A percentile compares a stretch with the other conserved stretches of the same genome.
phyloP scores from a whole-genome alignment of 2,113 vertebrate genomes.

The Pseudorasbora parva region DNA sequence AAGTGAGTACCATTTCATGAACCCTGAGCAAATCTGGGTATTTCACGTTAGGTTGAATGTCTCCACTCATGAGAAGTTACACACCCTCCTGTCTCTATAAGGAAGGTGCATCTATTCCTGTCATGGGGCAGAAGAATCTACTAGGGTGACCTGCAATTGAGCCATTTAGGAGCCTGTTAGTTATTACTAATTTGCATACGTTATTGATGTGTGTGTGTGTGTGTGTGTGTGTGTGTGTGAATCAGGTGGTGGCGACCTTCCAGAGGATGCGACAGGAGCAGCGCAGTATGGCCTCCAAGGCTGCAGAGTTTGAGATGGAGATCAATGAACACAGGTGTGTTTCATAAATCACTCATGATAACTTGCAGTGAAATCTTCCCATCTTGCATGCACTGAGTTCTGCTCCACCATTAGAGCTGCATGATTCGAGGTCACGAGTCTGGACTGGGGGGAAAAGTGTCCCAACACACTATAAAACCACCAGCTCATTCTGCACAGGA shows the following conservation, averaged over 20 bases:
- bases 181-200: not conserved
- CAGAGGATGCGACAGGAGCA: constrained; percentile 92
- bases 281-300: constrained; percentile 86
- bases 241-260: constrained; percentile 88
- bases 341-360: not conserved
- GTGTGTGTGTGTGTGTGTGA: not conserved
- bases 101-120: not conserved
- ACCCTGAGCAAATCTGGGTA: too few species aligned
- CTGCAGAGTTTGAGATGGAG: constrained; percentile 92
- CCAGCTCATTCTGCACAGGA: too few species aligned
- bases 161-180: not conserved
- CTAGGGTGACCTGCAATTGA: not conserved
- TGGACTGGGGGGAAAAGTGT: too few species aligned
- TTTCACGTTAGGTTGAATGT: too few species aligned
- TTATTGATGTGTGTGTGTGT: not conserved
- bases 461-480: too few species aligned
- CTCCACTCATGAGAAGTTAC: not conserved
- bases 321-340: constrained; percentile 88
- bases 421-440: too few species aligned
- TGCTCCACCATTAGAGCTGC: too few species aligned
- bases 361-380: too few species aligned
- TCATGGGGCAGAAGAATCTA: not conserved
- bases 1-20: not conserved
- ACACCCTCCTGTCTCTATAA: not conserved
- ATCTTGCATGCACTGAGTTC: too few species aligned